Conservation (phyloP, 1,140 invertebrate species). For the Oncopodura yosiiana region DNA sequence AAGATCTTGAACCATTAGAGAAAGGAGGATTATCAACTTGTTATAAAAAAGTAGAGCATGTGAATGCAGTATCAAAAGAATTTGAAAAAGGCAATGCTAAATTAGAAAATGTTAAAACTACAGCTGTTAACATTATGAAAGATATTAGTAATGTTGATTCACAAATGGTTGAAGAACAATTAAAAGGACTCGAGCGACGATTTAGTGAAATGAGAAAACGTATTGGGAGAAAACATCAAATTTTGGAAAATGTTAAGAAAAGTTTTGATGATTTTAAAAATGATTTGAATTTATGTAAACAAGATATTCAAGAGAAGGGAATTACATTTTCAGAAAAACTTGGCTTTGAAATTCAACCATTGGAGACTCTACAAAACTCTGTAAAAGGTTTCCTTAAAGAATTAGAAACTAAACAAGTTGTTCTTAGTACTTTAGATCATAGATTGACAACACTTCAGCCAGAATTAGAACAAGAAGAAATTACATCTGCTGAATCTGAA, state of each 20-base stretch:
- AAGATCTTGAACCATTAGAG: slow-evolving; percentile 67
- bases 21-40: slow-evolving; percentile 72
- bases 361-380: slow-evolving; percentile 9
- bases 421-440: slow-evolving; percentile 70
- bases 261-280: slow-evolving; percentile 49
- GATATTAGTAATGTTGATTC: slow-evolving; percentile 75
- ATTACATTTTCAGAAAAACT: background rate
- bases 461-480: slow-evolving; percentile 68
- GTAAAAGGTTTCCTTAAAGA: slow-evolving; percentile 53
- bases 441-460: slow-evolving; percentile 69
- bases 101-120: slow-evolving; percentile 34
- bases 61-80: slow-evolving; percentile 57
- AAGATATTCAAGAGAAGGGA: slow-evolving; percentile 4
- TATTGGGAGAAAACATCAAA: slow-evolving; percentile 65
- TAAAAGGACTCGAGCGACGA: slow-evolving; percentile 69
- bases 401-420: slow-evolving; percentile 67
- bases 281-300: slow-evolving; percentile 30
- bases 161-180: slow-evolving; percentile 79
- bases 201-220: slow-evolving; percentile 73
- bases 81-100: slow-evolving; percentile 47
- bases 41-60: slow-evolving; percentile 60
- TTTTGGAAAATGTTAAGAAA: slow-evolving; percentile 66
- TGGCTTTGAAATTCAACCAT: slow-evolving; percentile 28
- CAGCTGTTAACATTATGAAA: slow-evolving; percentile 57
- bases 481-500: slow-evolving; percentile 55